Conservation (phyloP, 2,797 vertebrate species). For the Bradypodion pumilum region DNA sequence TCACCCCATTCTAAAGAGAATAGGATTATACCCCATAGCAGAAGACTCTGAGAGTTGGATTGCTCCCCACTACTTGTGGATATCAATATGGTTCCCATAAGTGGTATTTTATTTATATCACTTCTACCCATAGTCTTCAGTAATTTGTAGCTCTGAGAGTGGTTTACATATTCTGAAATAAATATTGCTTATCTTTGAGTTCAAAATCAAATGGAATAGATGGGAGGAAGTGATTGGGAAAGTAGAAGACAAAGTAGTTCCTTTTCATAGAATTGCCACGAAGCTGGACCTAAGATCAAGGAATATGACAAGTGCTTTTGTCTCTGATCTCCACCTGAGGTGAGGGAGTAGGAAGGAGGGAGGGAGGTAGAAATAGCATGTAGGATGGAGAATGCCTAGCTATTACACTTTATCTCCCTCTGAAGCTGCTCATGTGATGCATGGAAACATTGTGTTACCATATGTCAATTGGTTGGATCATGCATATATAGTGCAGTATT, state of each 20-base stretch:
- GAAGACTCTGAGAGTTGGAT: not conserved
- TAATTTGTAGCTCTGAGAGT: not conserved
- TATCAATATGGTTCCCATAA: not conserved
- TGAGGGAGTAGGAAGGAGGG: too few species aligned
- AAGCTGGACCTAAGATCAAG: too few species aligned
- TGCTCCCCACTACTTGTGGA: not conserved
- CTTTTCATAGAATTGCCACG: too few species aligned
- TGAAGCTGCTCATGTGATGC: not conserved
- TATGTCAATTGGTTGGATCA: not conserved
- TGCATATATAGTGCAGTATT: not conserved
- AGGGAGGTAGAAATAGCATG: too few species aligned
- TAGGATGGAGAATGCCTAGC: not conserved
- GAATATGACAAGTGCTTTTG: too few species aligned
- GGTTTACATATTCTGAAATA: not conserved
- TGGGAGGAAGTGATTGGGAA: too few species aligned
- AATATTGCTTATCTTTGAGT: not conserved
- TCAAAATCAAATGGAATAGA: not conserved
- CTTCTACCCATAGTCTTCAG: not conserved
- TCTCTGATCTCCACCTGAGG: too few species aligned
- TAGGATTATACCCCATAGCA: not conserved
- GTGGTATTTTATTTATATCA: not conserved
- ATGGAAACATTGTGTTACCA: not conserved
- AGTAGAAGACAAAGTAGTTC: too few species aligned
- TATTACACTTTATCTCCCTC: not conserved
- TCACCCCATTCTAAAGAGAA: not conserved